Evolutionary conservation across 2,888 invertebrate species (phyloP).

Genomic region (Heteromyza rotundicornis): DNA sequence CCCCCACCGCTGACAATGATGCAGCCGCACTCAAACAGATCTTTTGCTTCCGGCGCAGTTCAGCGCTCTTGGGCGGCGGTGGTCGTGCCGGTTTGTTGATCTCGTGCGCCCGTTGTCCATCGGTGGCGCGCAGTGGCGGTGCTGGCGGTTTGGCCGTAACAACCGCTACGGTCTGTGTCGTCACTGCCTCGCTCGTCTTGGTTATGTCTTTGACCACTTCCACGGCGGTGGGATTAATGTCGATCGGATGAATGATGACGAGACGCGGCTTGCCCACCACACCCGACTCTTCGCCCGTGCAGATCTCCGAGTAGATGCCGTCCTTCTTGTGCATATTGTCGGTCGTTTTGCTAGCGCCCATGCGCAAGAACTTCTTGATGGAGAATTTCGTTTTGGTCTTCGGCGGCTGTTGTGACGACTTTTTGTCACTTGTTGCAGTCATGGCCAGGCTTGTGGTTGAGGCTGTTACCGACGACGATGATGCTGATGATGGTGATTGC

Average conservation of each 20-base stretch:
- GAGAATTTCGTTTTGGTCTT: constrained; percentile 80
- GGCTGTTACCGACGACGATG: constrained; percentile 15
- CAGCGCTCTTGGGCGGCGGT: constrained; percentile 75
- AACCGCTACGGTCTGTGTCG: constrained; percentile 57
- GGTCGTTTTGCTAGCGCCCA: constrained; percentile 75
- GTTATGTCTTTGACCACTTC: constrained; percentile 76
- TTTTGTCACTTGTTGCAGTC: constrained; percentile 34
- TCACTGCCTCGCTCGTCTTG: constrained; percentile 56
- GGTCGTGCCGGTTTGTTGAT: constrained; percentile 73
- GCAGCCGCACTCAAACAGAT: constrained; percentile 49
- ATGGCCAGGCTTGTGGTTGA: constrained; percentile 31
- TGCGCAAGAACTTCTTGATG: constrained; percentile 80
- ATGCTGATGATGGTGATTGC: constrained; percentile 24
- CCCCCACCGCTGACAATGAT: constrained; percentile 31
- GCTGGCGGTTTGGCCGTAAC: constrained; percentile 73
- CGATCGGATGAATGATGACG: constrained; percentile 87
- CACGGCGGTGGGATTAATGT: constrained; percentile 80
- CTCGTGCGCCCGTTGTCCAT: constrained; percentile 60
- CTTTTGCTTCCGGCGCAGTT: constrained; percentile 69
- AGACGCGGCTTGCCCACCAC: constrained; percentile 70
- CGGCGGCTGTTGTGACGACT: constrained; percentile 37
- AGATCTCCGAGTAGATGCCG: constrained; percentile 62
- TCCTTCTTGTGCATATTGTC: constrained; percentile 62
- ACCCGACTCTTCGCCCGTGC: constrained; percentile 57
- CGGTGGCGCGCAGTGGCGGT: constrained; percentile 70